Evolutionary conservation across 2,797 vertebrate genomes (phyloP).

Genomic region (Delichon dasypus): DNA sequence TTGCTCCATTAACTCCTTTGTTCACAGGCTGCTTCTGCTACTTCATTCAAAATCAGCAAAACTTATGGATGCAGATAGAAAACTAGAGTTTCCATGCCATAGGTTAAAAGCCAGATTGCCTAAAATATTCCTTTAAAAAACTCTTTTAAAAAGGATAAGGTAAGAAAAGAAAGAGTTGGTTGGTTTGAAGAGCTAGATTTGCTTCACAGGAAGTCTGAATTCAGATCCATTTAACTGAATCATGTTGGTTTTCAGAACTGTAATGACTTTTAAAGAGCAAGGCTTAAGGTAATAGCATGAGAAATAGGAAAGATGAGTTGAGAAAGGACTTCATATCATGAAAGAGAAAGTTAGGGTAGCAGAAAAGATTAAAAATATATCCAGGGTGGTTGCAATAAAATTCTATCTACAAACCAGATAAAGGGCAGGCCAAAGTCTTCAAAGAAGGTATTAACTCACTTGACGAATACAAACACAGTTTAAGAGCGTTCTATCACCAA

Average conservation of each 20-base stretch:
- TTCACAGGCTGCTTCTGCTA: neutral
- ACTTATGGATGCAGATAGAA: neutral
- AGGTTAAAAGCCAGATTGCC: neutral
- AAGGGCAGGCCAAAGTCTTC: neutral
- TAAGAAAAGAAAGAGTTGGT: neutral
- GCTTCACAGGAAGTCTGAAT: neutral
- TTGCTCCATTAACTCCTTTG: neutral
- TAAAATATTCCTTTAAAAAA: neutral
- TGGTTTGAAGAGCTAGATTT: neutral
- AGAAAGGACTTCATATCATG: neutral
- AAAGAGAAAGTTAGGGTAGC: neutral
- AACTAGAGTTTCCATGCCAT: neutral
- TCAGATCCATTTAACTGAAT: neutral
- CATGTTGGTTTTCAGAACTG: neutral
- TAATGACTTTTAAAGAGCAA: neutral
- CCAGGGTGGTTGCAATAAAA: neutral
- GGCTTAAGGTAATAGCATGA: neutral
- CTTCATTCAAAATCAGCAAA: constrained; percentile 32
- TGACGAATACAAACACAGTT: neutral
- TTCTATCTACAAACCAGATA: neutral
- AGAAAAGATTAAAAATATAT: neutral
- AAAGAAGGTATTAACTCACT: neutral
- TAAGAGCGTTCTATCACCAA: neutral
- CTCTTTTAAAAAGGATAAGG: neutral
- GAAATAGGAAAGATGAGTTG: neutral